Conservation (phyloP, 2,888 invertebrate genomes). For the Tenthredo amoena region DNA sequence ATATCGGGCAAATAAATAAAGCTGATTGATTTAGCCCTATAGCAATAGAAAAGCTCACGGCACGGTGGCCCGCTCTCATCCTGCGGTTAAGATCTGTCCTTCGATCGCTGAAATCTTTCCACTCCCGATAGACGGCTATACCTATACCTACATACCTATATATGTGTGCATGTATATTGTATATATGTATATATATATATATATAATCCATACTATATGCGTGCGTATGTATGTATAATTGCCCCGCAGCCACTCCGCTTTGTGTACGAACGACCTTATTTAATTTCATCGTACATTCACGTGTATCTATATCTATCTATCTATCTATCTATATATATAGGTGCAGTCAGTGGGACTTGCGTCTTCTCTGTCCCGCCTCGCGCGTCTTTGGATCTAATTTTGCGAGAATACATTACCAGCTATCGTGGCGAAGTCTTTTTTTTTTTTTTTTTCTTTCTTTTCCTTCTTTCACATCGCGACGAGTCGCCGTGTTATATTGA, state of each 20-base stretch:
- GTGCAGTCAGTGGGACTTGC: neutral
- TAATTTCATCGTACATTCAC: neutral
- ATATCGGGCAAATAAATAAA: slow-evolving; percentile 56
- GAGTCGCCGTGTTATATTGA: neutral
- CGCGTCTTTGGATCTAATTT: slow-evolving; percentile 9
- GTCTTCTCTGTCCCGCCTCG: neutral
- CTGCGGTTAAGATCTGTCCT: neutral
- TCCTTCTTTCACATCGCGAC: neutral
- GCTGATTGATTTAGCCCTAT: slow-evolving; percentile 43
- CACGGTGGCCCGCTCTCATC: neutral
- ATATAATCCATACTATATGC: no score
- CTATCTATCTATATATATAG: no score
- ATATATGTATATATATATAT: no score
- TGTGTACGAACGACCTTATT: neutral
- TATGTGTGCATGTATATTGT: no score
- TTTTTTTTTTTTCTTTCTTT: neutral
- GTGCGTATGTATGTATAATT: neutral
- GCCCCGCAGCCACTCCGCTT: neutral
- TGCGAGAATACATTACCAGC: slow-evolving; percentile 15
- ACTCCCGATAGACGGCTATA: neutral
- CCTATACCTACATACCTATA: no score
- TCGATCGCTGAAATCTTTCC: neutral
- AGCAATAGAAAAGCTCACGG: slow-evolving; percentile 23
- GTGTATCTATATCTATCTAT: no score
- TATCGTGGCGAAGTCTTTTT: neutral